These are phyloP conservation scores for Galeopsomyia nigrocyanea DNA, from an alignment of 2,888 invertebrate species.

Conservation along the genomic window DNA sequence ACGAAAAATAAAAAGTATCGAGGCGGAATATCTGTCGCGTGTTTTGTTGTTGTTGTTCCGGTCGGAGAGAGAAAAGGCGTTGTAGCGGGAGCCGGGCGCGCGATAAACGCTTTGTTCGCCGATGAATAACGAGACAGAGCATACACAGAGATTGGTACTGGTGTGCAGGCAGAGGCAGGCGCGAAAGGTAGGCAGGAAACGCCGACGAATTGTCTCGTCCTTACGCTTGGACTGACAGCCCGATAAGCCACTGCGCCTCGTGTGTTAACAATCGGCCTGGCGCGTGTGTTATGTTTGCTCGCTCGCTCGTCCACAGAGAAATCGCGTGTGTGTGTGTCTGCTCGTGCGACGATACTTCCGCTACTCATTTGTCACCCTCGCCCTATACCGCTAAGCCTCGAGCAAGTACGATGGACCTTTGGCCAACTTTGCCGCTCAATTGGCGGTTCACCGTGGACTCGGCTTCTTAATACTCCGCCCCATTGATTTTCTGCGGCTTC, in stretches of 20 bases:
- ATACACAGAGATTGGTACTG: slow-evolving; percentile 25
- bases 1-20: no score
- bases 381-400: slow-evolving; percentile 7
- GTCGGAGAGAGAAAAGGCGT: not conserved
- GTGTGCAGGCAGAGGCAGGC: not conserved
- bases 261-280: slow-evolving; percentile 43
- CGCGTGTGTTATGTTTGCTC: slow-evolving; percentile 1
- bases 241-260: slow-evolving; percentile 37
- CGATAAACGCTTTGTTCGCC: slow-evolving; percentile 39
- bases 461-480: no score
- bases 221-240: slow-evolving; percentile 34
- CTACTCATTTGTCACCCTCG: slow-evolving; percentile 19
- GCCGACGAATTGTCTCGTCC: slow-evolving; percentile 39
- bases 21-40: no score
- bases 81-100: not conserved
- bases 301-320: not conserved
- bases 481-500: no score
- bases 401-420: not conserved
- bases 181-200: not conserved
- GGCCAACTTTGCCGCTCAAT: not conserved
- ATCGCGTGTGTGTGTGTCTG: not conserved
- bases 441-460: not conserved
- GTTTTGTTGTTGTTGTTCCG: no score
- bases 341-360: slow-evolving; percentile 6
- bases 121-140: slow-evolving; percentile 37